Conservation (phyloP, 2,797 vertebrate genomes). For the Fistularia commersonii region DNA sequence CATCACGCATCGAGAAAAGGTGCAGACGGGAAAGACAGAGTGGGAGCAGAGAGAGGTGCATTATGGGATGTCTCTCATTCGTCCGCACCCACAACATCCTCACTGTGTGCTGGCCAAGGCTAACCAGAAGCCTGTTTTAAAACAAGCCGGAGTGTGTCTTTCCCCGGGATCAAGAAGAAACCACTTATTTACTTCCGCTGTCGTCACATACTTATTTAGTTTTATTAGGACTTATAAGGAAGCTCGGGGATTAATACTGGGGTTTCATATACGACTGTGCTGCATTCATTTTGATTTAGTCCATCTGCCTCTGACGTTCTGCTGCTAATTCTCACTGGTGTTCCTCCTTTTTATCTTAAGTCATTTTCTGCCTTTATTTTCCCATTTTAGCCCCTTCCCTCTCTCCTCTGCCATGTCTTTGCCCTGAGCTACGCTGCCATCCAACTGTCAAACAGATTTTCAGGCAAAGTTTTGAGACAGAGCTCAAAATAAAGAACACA, state of each 20-base stretch:
- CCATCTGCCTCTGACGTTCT: neutral
- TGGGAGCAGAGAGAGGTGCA: too few relatives aligned
- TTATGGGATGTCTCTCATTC: too few relatives aligned
- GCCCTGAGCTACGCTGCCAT: conserved; percentile 20
- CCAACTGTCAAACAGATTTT: conserved; percentile 36
- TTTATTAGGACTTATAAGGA: conserved; percentile 50
- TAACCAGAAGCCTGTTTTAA: too few relatives aligned
- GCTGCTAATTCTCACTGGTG: conserved; percentile 9
- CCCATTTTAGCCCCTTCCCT: conserved; percentile 2
- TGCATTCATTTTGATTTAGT: neutral
- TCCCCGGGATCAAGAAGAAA: too few relatives aligned
- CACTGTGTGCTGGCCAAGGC: too few relatives aligned
- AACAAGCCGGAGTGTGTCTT: too few relatives aligned
- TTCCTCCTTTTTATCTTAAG: conserved; percentile 9
- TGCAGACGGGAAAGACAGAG: too few relatives aligned
- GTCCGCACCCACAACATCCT: too few relatives aligned
- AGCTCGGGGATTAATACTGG: conserved; percentile 29
- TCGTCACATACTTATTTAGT: too few relatives aligned
- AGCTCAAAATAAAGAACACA: conserved; percentile 12
- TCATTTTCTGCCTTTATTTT: conserved; percentile 13
- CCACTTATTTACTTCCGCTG: too few relatives aligned
- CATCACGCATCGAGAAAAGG: too few relatives aligned
- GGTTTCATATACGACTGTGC: neutral
- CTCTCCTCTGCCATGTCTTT: conserved; percentile 17
- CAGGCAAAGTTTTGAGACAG: conserved; percentile 28